Conservation (phyloP, 2,797 vertebrate genomes). For the Sebastes cheni region DNA sequence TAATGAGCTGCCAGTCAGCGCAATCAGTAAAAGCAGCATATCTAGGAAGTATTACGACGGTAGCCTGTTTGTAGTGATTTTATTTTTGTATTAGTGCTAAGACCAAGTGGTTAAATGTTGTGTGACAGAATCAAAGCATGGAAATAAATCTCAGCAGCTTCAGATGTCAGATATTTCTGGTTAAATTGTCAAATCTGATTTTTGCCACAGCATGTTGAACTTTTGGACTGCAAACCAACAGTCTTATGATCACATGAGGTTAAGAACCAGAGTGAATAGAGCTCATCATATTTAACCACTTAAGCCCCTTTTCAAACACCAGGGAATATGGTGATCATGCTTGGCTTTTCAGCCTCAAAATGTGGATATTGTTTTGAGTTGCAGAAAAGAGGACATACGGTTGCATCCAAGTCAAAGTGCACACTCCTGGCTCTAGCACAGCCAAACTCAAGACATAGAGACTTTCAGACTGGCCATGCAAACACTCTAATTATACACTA, state of each 20-base stretch:
- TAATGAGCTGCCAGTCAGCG: background rate
- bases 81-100: background rate
- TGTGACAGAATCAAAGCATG: background rate
- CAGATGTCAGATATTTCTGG: background rate
- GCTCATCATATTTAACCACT: background rate
- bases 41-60: background rate
- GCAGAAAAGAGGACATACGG: constrained; percentile 14
- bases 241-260: background rate
- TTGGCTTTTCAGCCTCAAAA: background rate
- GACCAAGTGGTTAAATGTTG: background rate
- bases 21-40: background rate
- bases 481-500: constrained; percentile 80
- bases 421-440: constrained; percentile 25
- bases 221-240: background rate
- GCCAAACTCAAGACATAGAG: constrained; percentile 42
- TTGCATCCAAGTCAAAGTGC: constrained; percentile 36
- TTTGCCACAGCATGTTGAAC: background rate
- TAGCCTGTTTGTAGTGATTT: background rate
- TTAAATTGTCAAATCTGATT: background rate
- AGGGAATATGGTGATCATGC: background rate
- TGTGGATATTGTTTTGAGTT: constrained; percentile 6
- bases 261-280: background rate
- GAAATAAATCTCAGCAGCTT: background rate
- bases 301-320: background rate
- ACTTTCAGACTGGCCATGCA: constrained; percentile 59